Conservation (phyloP, 2,113 vertebrate species). For the Zosterops lateralis region DNA sequence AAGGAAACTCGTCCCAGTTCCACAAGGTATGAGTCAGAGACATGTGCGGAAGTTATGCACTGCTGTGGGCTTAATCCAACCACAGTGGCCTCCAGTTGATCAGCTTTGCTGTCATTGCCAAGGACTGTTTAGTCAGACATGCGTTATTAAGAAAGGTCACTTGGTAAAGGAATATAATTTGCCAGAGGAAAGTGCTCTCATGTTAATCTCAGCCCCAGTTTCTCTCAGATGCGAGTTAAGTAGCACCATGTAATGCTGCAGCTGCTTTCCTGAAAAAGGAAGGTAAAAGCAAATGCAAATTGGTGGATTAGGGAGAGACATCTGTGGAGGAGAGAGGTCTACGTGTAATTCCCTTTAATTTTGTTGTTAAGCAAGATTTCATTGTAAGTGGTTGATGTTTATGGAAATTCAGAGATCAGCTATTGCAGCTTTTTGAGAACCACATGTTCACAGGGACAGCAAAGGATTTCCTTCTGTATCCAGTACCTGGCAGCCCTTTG, state of each 20-base stretch:
- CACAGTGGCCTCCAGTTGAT: conserved; percentile 17
- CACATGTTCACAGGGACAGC: background rate
- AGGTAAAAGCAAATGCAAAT: background rate
- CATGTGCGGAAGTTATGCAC: conserved; percentile 37
- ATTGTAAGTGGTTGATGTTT: background rate
- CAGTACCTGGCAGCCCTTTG: background rate
- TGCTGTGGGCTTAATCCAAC: conserved; percentile 28
- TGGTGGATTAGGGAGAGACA: conserved; percentile 2
- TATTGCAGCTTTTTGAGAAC: conserved; percentile 1
- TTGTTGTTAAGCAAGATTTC: conserved; percentile 29
- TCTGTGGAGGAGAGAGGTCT: background rate
- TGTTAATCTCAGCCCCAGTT: background rate
- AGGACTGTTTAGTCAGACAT: conserved; percentile 30
- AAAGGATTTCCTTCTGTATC: background rate
- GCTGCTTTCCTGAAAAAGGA: background rate
- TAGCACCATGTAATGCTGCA: background rate
- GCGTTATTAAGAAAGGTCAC: background rate
- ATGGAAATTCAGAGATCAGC: conserved; percentile 15
- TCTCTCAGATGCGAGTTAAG: background rate
- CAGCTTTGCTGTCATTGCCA: conserved; percentile 31
- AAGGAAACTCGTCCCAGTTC: conserved; percentile 41
- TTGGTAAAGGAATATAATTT: conserved; percentile 18
- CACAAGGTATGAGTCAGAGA: conserved; percentile 57
- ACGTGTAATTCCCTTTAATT: conserved; percentile 13
- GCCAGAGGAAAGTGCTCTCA: background rate